Evolutionary conservation across 2,113 vertebrate genomes (phyloP).

Genomic region (Neodontobutis hainanensis): DNA sequence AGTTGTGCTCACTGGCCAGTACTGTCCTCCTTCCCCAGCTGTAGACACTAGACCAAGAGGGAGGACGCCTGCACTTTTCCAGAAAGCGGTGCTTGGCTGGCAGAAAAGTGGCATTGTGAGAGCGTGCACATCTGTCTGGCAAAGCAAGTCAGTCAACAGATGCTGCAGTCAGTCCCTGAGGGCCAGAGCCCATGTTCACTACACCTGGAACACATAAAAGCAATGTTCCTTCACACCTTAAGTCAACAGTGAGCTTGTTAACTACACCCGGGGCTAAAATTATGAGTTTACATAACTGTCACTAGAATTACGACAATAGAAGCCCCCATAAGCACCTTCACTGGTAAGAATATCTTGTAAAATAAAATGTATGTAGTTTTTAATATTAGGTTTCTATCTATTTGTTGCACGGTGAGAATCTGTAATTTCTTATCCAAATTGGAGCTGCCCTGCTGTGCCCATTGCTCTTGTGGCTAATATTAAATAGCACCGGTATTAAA

Average conservation of each 20-base stretch:
- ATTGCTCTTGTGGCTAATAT: background rate
- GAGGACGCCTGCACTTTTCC: background rate
- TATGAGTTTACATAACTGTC: background rate
- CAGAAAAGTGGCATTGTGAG: slow-evolving; percentile 1
- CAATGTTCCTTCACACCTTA: slow-evolving; percentile 49
- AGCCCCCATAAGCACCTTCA: no score
- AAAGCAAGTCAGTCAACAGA: slow-evolving; percentile 72
- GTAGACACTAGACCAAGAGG: background rate
- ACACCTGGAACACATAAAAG: slow-evolving; percentile 78
- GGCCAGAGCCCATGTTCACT: slow-evolving; percentile 67
- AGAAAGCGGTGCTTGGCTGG: background rate
- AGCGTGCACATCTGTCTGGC: slow-evolving; percentile 13
- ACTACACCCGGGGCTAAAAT: slow-evolving; percentile 21
- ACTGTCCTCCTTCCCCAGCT: slow-evolving; percentile 3
- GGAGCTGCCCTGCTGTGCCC: background rate
- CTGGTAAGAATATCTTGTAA: no score
- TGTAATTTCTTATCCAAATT: background rate
- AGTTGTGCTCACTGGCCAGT: background rate
- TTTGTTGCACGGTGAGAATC: no score
- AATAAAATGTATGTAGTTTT: no score
- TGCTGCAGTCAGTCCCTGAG: slow-evolving; percentile 68
- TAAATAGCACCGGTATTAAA: background rate
- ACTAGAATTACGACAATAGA: no score
- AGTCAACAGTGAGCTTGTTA: slow-evolving; percentile 24
- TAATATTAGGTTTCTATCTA: no score